These are phyloP conservation scores for Microcebus murinus DNA, from an alignment of 2,113 vertebrate species.

Conservation along the genomic window DNA sequence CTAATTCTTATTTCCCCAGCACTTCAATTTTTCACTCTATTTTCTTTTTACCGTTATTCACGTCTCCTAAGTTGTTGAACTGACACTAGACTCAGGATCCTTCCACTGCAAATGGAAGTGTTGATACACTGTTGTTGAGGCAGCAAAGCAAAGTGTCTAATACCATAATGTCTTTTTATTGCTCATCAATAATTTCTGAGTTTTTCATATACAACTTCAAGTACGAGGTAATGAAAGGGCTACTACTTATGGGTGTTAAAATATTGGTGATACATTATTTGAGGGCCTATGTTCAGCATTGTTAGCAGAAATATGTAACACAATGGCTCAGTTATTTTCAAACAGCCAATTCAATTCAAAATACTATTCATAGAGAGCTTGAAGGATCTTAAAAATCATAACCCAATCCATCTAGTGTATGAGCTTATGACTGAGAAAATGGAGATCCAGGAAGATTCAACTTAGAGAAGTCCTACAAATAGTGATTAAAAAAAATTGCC, in stretches of 20 bases:
- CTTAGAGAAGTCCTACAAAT: not conserved
- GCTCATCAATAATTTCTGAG: constrained; percentile 38
- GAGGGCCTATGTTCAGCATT: not conserved
- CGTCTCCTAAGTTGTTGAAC: not conserved
- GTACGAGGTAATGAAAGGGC: not conserved
- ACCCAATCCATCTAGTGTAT: not conserved
- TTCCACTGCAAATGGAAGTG: not conserved
- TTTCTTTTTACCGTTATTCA: not conserved
- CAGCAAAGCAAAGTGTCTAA: not conserved
- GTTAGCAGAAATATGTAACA: not conserved
- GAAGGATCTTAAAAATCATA: constrained; percentile 39
- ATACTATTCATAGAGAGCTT: not conserved
- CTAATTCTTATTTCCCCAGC: not conserved
- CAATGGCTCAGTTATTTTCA: not conserved
- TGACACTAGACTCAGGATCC: not conserved
- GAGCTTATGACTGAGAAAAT: not conserved
- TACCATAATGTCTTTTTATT: not conserved
- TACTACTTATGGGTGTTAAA: constrained; percentile 28
- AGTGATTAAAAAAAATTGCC: not conserved
- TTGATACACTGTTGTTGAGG: not conserved
- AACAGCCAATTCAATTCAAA: not conserved
- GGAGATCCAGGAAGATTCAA: not conserved
- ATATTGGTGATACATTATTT: constrained; percentile 22
- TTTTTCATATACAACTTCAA: constrained; percentile 47
- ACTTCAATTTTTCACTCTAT: constrained; percentile 25